These are phyloP conservation scores for Eudemis profundana DNA, from an alignment of 2,888 invertebrate genomes.

Conservation along the genomic window DNA sequence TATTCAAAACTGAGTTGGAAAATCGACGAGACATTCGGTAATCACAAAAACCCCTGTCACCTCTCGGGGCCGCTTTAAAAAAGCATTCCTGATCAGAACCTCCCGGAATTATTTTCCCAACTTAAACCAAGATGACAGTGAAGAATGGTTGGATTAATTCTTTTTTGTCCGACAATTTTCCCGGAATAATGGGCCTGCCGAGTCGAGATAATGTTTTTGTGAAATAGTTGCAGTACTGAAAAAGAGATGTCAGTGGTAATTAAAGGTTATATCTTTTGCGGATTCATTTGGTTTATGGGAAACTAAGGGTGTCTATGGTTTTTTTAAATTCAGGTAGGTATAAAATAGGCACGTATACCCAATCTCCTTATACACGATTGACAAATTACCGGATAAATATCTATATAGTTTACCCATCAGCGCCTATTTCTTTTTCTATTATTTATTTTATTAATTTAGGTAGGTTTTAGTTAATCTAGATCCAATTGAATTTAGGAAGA, in stretches of 20 bases:
- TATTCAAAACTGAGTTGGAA: too few relatives aligned
- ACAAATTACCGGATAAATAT: too few relatives aligned
- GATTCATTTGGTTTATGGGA: constrained; percentile 6
- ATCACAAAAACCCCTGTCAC: constrained; percentile 18
- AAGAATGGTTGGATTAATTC: constrained; percentile 58
- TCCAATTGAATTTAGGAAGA: too few relatives aligned
- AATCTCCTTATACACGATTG: too few relatives aligned
- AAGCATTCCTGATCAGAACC: constrained; percentile 14
- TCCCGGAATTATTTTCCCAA: constrained; percentile 4
- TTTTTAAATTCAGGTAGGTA: too few relatives aligned
- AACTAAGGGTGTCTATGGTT: not conserved
- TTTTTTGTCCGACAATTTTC: constrained; percentile 42
- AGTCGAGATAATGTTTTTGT: constrained; percentile 31
- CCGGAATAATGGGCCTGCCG: constrained; percentile 38
- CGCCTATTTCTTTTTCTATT: too few relatives aligned
- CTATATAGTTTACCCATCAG: too few relatives aligned
- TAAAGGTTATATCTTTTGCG: constrained; percentile 10
- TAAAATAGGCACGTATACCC: too few relatives aligned
- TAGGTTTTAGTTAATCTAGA: too few relatives aligned
- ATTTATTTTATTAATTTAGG: too few relatives aligned
- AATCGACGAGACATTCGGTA: not conserved
- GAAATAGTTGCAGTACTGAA: constrained; percentile 26
- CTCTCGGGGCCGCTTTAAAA: constrained; percentile 16
- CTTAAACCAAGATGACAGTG: constrained; percentile 55
- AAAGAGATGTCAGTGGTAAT: constrained; percentile 31